Conservation (phyloP, 2,888 invertebrate genomes). For the Omphaloscelis lunosa region DNA sequence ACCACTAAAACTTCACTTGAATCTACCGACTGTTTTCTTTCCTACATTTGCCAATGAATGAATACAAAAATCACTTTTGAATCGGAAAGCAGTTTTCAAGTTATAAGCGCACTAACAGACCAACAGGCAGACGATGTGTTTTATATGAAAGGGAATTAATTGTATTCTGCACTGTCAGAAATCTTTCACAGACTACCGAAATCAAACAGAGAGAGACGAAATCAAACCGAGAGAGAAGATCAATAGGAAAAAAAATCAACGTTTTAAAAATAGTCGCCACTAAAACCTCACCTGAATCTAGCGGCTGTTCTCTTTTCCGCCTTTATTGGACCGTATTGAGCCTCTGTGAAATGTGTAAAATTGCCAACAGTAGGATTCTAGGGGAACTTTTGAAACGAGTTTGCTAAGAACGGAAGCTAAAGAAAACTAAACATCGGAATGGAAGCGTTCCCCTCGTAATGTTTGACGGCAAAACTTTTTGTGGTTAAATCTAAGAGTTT, state of each 20-base stretch:
- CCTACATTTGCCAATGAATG: no score
- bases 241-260: neutral
- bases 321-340: constrained; percentile 81
- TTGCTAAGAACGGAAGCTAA: constrained; percentile 72
- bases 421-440: constrained; percentile 75
- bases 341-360: constrained; percentile 82
- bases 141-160: no score
- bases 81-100: no score
- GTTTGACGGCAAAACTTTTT: constrained; percentile 62
- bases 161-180: neutral
- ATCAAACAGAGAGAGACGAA: neutral
- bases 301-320: constrained; percentile 71
- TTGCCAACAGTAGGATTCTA: constrained; percentile 80
- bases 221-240: neutral
- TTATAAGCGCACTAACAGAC: no score
- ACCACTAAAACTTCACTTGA: no score
- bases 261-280: constrained; percentile 52
- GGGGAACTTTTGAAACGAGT: constrained; percentile 79
- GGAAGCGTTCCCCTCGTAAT: constrained; percentile 64
- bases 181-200: neutral
- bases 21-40: no score
- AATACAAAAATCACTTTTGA: no score
- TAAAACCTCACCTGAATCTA: constrained; percentile 54
- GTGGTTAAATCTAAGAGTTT: constrained; percentile 48
- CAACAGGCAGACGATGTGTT: no score